These are phyloP conservation scores for Aspidapion aeneum DNA, from an alignment of 2,888 invertebrate genomes.

Conservation along the genomic window DNA sequence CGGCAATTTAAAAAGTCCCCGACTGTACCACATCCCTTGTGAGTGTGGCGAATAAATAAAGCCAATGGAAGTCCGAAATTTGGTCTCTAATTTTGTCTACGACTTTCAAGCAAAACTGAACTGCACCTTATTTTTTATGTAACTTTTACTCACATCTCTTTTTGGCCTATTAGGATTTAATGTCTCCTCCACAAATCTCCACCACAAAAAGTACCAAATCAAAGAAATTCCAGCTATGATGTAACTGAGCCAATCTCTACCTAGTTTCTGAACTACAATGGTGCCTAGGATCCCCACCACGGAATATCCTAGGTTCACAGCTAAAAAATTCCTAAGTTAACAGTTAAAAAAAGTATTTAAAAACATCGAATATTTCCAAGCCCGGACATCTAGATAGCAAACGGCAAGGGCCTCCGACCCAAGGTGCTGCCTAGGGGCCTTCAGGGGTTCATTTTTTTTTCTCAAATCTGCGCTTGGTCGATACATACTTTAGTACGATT, in stretches of 20 bases:
- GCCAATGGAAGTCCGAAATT: too few relatives aligned
- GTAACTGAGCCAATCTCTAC: conserved; percentile 54
- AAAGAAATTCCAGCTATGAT: conserved; percentile 49
- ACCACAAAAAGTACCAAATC: conserved; percentile 56
- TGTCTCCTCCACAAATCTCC: conserved; percentile 54
- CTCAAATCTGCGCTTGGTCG: too few relatives aligned
- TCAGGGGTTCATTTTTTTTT: too few relatives aligned
- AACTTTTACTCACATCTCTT: conserved; percentile 41
- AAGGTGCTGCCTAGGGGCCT: too few relatives aligned
- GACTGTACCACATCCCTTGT: too few relatives aligned
- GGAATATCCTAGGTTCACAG: conserved; percentile 56
- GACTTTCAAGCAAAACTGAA: too few relatives aligned
- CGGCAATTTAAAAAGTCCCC: too few relatives aligned
- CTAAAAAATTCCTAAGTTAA: conserved; percentile 43
- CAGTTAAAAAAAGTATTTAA: too few relatives aligned
- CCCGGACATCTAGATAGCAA: not conserved
- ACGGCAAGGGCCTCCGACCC: too few relatives aligned
- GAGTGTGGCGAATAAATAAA: too few relatives aligned
- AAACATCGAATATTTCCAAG: not conserved
- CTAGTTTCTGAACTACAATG: conserved; percentile 50
- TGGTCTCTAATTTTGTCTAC: too few relatives aligned
- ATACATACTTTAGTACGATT: too few relatives aligned
- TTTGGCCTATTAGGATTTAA: conserved; percentile 48
- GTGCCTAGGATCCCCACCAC: conserved; percentile 55
- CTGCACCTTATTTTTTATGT: not conserved